Percentiles rank a stretch among this genome's conserved stretches.
phyloP scores from a whole-genome alignment of 2,888 invertebrate species.

The Harpalus rufipes region DNA sequence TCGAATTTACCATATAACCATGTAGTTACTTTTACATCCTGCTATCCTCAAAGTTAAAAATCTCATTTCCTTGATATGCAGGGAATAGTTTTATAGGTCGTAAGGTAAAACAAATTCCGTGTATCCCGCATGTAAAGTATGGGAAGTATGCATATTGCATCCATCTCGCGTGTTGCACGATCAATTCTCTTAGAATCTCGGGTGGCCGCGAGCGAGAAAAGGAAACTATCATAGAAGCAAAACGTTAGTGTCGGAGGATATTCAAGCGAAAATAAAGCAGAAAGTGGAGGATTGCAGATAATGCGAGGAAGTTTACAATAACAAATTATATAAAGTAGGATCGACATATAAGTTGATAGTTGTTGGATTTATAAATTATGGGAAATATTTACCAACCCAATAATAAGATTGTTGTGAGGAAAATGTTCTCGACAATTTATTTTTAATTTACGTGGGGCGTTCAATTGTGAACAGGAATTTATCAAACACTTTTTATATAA shows the following conservation, averaged over 20 bases:
- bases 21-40: not conserved
- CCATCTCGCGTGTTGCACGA: not conserved
- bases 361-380: too few species aligned
- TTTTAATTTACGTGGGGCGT: too few species aligned
- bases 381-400: too few species aligned
- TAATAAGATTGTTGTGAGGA: too few species aligned
- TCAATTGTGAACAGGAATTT: too few species aligned
- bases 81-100: not conserved
- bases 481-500: too few species aligned
- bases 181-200: not conserved
- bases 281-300: not conserved
- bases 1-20: not conserved
- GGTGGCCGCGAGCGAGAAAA: not conserved
- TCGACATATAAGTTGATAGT: too few species aligned
- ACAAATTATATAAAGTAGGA: not conserved
- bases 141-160: slow-evolving; percentile 1
- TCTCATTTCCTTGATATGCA: not conserved
- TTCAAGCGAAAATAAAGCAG: not conserved
- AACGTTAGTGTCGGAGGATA: not conserved
- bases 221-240: not conserved
- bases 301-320: not conserved
- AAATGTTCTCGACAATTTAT: too few species aligned
- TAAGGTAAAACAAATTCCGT: not conserved
- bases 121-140: not conserved
- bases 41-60: not conserved